Conservation (phyloP, 2,888 invertebrate species). For the Steinernema scapterisci region DNA sequence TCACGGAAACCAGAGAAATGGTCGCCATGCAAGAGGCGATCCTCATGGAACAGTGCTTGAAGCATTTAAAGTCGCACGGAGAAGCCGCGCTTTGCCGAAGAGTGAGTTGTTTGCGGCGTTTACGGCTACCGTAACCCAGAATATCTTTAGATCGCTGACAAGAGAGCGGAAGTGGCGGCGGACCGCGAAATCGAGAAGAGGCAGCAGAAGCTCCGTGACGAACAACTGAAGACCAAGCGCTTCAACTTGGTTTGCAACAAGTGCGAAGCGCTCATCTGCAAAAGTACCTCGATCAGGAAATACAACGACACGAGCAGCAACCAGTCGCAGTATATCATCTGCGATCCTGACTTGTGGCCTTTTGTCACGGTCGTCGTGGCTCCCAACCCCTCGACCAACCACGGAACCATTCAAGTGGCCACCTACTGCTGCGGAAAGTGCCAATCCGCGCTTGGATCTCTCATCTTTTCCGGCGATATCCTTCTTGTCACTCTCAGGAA, state of each 20-base stretch:
- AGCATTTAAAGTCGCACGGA: slow-evolving; percentile 11
- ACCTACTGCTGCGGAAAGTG: background rate
- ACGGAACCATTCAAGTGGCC: background rate
- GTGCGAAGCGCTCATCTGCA: background rate
- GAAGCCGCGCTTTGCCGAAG: background rate
- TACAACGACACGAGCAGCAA: background rate
- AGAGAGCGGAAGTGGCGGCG: background rate
- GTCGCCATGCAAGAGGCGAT: slow-evolving; percentile 1
- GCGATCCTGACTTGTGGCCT: background rate
- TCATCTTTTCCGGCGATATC: background rate
- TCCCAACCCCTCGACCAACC: background rate
- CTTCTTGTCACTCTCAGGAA: background rate
- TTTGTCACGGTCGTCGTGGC: background rate
- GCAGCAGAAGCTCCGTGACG: background rate
- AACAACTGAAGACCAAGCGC: background rate
- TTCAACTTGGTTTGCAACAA: background rate
- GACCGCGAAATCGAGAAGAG: background rate
- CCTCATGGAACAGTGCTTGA: slow-evolving; percentile 15
- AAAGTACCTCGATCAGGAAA: background rate
- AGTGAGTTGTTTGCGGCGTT: background rate
- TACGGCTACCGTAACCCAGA: too few species aligned
- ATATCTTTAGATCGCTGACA: slow-evolving; percentile 2
- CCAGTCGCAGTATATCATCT: background rate
- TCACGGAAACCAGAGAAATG: slow-evolving; percentile 38
- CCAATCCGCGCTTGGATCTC: background rate